Evolutionary conservation across 2,797 vertebrate genomes (phyloP).

Genomic region (Aphelocoma californica): DNA sequence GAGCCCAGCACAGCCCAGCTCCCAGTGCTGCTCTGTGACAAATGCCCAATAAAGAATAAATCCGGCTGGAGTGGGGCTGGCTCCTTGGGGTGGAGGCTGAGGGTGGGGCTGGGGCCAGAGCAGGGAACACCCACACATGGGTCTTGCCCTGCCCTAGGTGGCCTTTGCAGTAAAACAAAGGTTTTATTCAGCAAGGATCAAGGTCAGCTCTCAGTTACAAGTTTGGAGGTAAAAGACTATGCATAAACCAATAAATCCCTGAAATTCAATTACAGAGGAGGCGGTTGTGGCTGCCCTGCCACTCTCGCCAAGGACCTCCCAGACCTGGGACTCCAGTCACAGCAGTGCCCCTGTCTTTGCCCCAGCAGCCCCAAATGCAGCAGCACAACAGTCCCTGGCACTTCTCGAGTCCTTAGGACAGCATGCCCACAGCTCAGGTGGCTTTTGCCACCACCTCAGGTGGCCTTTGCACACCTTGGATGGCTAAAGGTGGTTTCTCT

Average conservation of each 20-base stretch:
- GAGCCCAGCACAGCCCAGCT: not conserved
- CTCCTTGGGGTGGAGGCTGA: not conserved
- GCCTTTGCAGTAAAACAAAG: not conserved
- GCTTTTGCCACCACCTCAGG: not conserved
- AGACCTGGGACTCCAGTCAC: not conserved
- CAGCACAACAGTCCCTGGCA: accelerated
- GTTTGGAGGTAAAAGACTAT: not conserved
- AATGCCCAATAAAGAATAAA: slow-evolving; percentile 45
- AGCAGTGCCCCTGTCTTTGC: not conserved
- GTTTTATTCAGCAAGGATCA: not conserved
- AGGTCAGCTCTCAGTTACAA: not conserved
- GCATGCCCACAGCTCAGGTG: not conserved
- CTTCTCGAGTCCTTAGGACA: not conserved
- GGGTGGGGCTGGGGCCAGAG: not conserved
- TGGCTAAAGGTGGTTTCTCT: not conserved
- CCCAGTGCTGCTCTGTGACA: not conserved
- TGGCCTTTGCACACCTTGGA: not conserved
- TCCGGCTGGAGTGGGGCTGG: not conserved
- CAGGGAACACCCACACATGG: accelerated
- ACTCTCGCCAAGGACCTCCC: not conserved
- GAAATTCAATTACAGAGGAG: not conserved
- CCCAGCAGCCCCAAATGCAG: not conserved
- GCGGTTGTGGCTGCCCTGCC: not conserved
- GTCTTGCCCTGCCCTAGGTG: not conserved
- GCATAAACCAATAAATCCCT: not conserved